Evolutionary conservation across 2,797 vertebrate genomes (phyloP), one percentile per base, ranked within the genome.

Genomic region (Notolabrus celidotus): DNA sequence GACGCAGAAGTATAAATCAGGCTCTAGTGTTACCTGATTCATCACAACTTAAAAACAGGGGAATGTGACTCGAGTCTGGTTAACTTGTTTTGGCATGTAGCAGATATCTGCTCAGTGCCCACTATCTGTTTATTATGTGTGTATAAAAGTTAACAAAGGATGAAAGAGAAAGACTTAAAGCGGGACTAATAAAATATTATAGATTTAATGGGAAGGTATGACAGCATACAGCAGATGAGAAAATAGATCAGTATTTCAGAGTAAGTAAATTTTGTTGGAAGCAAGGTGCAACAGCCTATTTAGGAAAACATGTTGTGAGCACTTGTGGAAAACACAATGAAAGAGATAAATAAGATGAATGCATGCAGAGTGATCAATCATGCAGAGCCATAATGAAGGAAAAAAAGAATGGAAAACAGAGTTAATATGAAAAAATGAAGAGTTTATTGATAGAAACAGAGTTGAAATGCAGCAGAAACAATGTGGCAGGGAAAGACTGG

Each of bases 391-490:
- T 36, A 69, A 4, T 16, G 6, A 75, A 59, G 42, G n/a, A 41
- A 72, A 49, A 64, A 12, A 79, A 46, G 47, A 10, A 77, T 0
- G 5, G 45, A 80, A 66, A 77, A 23, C 42, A 62, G 56, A 60
- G 63, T 41, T 46, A 63, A 58, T 15, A 33, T 72, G 42, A 68
- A 71, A 51, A 25, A 58, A 79, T 67, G 9, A 38, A 45, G 20
- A 57, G 53, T 90, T 92, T 92, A 90, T 90, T 92, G 41, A 77
- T 78, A 3, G 73, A 62, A 70, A 80, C 68, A 79, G 56, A 2
- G 65, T 45, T 60, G 58, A 85, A 69, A 77, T 47, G 56, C 67
- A 74, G 72, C 45, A 74, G 62, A 61, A 75, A 63, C 71, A 68
- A 51, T 3, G 52, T 11, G 27, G 71, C 11, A 59, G 16, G 46